phyloP scores from a whole-genome alignment of 2,113 vertebrate genomes.

The Rattus norvegicus region DNA sequence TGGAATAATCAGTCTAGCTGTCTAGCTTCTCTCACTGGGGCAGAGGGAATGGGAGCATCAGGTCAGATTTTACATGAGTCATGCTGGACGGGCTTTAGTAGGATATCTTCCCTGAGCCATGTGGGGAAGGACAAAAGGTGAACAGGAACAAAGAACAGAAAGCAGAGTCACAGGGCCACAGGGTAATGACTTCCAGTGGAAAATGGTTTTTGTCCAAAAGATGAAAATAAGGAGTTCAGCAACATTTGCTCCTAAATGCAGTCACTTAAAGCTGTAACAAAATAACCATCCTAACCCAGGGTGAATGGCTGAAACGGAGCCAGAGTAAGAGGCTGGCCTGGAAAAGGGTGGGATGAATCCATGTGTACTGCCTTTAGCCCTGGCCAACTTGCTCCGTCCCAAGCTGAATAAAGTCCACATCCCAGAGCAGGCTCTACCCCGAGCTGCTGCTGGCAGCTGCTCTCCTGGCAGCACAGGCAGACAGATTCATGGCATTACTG shows the following conservation, averaged over 20 bases:
- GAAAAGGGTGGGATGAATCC: slow-evolving; percentile 51
- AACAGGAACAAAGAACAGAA: slow-evolving; percentile 59
- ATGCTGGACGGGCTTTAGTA: neutral
- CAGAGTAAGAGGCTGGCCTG: neutral
- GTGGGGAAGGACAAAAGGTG: slow-evolving; percentile 45
- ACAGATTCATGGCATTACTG: slow-evolving; percentile 64
- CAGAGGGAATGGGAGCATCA: neutral
- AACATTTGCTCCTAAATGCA: slow-evolving; percentile 23
- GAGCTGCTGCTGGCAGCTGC: slow-evolving; percentile 80
- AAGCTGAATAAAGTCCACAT: slow-evolving; percentile 73
- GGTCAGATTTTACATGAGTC: neutral
- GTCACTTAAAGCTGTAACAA: slow-evolving; percentile 51
- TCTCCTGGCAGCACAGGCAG: slow-evolving; percentile 77
- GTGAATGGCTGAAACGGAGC: neutral
- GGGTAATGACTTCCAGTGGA: slow-evolving; percentile 59
- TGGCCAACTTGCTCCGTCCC: slow-evolving; percentile 56
- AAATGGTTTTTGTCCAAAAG: slow-evolving; percentile 3
- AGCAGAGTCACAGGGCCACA: slow-evolving; percentile 55
- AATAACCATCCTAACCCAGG: slow-evolving; percentile 23
- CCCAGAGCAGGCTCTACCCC: slow-evolving; percentile 58
- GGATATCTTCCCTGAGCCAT: slow-evolving; percentile 44
- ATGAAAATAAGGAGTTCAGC: slow-evolving; percentile 44
- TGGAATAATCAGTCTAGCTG: neutral
- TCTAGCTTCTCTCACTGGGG: neutral
- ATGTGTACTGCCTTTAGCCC: slow-evolving; percentile 68